A percentile compares a stretch with the other conserved stretches of the same genome.
Conservation (phyloP, 2,797 vertebrate species). For the Ptychadena robeensis region DNA sequence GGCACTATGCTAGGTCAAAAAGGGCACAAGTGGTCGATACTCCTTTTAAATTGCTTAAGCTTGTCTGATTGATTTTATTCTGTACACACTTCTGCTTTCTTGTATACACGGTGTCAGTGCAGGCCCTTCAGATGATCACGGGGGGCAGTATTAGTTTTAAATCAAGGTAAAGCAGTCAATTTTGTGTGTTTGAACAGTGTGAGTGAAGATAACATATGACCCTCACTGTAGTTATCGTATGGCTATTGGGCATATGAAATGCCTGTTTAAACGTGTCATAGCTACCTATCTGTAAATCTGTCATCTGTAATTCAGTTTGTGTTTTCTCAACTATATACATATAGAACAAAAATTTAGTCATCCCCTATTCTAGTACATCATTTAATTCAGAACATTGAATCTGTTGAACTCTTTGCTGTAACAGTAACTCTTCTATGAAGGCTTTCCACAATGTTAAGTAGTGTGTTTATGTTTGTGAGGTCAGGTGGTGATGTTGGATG, state of each 20-base stretch:
- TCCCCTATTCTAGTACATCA: no score
- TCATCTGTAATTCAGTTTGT: no score
- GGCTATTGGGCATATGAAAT: conserved; percentile 23
- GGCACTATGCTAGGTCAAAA: conserved; percentile 53
- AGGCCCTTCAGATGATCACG: conserved; percentile 56
- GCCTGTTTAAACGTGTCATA: conserved; percentile 1
- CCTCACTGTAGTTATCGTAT: conserved; percentile 9
- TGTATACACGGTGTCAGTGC: conserved; percentile 57
- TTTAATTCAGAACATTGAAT: no score
- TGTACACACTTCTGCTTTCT: conserved; percentile 55
- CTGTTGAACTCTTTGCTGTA: no score
- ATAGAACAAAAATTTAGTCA: no score
- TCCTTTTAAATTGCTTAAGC: conserved; percentile 60
- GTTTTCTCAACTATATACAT: no score
- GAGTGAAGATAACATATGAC: conserved; percentile 43
- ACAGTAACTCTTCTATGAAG: no score
- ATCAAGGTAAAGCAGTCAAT: conserved; percentile 51
- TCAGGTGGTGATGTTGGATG: no score
- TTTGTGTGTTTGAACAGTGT: conserved; percentile 45
- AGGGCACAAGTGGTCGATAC: conserved; percentile 57
- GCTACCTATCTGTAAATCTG: not conserved
- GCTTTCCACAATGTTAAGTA: no score
- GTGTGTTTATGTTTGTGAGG: no score
- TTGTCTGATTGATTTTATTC: conserved; percentile 61
- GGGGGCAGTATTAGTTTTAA: conserved; percentile 53